Evolutionary conservation across 2,888 invertebrate genomes (phyloP).

Genomic region (Drosophila paranaensis): DNA sequence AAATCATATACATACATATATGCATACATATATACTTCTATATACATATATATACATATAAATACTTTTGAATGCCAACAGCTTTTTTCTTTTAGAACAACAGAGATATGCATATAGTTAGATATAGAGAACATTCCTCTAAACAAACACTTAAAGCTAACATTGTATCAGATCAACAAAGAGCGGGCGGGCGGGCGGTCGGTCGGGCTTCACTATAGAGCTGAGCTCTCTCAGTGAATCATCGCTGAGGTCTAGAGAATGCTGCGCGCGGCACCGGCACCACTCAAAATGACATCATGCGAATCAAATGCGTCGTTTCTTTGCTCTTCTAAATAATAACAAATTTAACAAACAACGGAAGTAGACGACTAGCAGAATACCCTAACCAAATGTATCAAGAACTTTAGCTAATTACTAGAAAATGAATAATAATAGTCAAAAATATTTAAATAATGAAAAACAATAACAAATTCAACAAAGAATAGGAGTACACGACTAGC

Average conservation of each 20-base stretch:
- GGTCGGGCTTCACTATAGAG: not conserved
- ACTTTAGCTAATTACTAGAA: not conserved
- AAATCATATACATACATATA: not conserved
- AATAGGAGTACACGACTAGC: too few relatives aligned
- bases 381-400: not conserved
- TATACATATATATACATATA: not conserved
- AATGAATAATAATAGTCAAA: not conserved
- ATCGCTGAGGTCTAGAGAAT: constrained; percentile 30
- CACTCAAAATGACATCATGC: constrained; percentile 67
- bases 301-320: constrained; percentile 43
- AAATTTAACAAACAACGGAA: constrained; percentile 10
- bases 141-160: not conserved
- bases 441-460: too few relatives aligned
- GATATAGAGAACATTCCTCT: not conserved
- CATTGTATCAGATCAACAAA: not conserved
- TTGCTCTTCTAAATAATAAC: constrained; percentile 18
- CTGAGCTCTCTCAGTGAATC: constrained; percentile 29
- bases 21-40: too few relatives aligned
- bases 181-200: not conserved
- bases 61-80: constrained; percentile 12
- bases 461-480: too few relatives aligned
- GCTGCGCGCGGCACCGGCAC: constrained; percentile 21
- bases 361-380: constrained; percentile 1
- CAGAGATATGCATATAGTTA: not conserved
- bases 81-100: constrained; percentile 13